Evolutionary conservation across 2,888 invertebrate genomes (phyloP).

Genomic region (Aspidiotus rigidus): DNA sequence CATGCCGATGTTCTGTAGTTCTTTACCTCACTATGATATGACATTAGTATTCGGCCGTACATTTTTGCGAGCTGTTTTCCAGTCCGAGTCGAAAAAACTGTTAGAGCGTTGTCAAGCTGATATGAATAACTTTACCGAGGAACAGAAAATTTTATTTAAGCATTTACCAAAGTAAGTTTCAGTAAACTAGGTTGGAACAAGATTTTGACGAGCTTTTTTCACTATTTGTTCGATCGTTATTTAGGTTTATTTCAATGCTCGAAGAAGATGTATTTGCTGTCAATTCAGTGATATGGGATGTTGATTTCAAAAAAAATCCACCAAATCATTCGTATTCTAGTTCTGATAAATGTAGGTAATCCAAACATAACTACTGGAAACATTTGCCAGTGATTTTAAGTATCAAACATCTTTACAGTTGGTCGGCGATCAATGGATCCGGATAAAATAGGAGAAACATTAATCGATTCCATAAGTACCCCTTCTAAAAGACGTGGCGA

Average conservation of each 20-base stretch:
- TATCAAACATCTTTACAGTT: background rate
- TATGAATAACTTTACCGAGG: slow-evolving; percentile 78
- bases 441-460: background rate
- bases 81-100: slow-evolving; percentile 72
- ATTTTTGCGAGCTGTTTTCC: slow-evolving; percentile 72
- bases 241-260: slow-evolving; percentile 72
- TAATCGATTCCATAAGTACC: slow-evolving; percentile 6
- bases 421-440: background rate
- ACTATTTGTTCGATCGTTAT: slow-evolving; percentile 25
- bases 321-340: slow-evolving; percentile 15
- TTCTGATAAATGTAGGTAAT: slow-evolving; percentile 11
- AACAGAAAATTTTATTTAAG: slow-evolving; percentile 69
- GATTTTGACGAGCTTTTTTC: slow-evolving; percentile 11
- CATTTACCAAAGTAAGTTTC: slow-evolving; percentile 65
- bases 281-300: slow-evolving; percentile 88
- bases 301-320: slow-evolving; percentile 65
- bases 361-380: background rate
- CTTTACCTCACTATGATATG: slow-evolving; percentile 80
- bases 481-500: slow-evolving; percentile 12
- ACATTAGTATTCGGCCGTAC: slow-evolving; percentile 85
- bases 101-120: slow-evolving; percentile 86
- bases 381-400: background rate
- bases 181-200: background rate
- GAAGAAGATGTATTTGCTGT: slow-evolving; percentile 79
- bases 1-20: slow-evolving; percentile 90